Evolutionary conservation across 2,113 vertebrate species (phyloP).

Genomic region (Forbesichthys papilliferus): DNA sequence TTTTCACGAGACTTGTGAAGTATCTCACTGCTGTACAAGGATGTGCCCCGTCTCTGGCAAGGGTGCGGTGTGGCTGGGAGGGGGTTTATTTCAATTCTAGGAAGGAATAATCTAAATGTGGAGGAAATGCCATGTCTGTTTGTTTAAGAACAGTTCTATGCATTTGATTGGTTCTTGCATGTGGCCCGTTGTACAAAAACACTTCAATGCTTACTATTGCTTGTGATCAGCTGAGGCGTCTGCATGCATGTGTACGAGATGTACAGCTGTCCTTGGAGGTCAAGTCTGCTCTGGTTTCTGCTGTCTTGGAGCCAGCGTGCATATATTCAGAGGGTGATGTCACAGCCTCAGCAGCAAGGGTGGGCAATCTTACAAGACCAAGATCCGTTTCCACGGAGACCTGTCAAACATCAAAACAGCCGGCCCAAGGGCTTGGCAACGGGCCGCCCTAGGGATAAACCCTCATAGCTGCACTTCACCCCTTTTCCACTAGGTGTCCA

Average conservation of each 20-base stretch:
- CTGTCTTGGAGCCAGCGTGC: slow-evolving; percentile 66
- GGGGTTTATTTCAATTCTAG: too few species aligned
- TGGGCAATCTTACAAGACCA: slow-evolving; percentile 52
- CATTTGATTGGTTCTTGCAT: too few species aligned
- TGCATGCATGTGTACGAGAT: slow-evolving; percentile 6
- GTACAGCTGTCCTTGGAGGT: slow-evolving; percentile 64
- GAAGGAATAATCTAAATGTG: too few species aligned
- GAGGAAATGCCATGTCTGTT: too few species aligned
- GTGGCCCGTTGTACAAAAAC: neutral
- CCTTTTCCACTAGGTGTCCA: too few species aligned
- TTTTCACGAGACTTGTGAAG: too few species aligned
- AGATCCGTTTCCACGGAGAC: slow-evolving; percentile 69
- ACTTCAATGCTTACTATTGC: neutral
- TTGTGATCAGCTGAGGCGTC: neutral
- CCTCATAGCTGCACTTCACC: neutral
- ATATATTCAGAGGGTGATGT: slow-evolving; percentile 72
- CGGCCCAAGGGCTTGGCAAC: slow-evolving; percentile 14
- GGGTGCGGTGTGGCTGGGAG: too few species aligned
- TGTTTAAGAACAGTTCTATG: too few species aligned
- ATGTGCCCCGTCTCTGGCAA: too few species aligned
- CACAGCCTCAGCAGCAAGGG: slow-evolving; percentile 45
- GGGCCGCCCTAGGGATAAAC: slow-evolving; percentile 12
- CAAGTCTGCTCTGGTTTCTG: slow-evolving; percentile 66
- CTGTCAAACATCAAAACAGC: slow-evolving; percentile 64
- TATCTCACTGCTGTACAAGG: too few species aligned